Percentiles rank a stretch among this genome's conserved stretches.
phyloP scores from a whole-genome alignment of 2,113 vertebrate species.

The Hippocampus zosterae region DNA sequence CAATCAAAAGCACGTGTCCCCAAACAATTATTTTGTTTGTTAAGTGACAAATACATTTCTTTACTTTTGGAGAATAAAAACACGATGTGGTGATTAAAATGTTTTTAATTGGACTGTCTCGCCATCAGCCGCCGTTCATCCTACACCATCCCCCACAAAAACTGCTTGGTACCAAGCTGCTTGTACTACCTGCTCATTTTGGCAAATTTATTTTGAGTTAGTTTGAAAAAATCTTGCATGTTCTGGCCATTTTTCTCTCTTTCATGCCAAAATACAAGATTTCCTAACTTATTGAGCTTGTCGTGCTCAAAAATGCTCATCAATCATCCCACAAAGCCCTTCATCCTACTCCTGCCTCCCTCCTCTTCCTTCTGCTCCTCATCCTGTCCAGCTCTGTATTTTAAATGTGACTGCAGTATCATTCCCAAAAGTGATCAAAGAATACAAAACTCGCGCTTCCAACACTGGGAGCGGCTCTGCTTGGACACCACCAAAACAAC shows the following conservation, averaged over 20 bases:
- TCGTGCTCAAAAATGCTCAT: slow-evolving; percentile 52
- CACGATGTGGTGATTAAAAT: background rate
- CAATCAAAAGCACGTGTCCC: too few relatives aligned
- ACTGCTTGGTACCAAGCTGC: background rate
- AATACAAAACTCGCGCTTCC: slow-evolving; percentile 80
- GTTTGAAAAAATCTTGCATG: slow-evolving; percentile 34
- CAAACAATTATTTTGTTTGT: too few relatives aligned
- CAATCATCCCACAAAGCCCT: slow-evolving; percentile 15
- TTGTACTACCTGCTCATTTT: slow-evolving; percentile 43
- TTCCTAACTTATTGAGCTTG: slow-evolving; percentile 55
- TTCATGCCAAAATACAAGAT: slow-evolving; percentile 26
- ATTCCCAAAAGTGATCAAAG: slow-evolving; percentile 72
- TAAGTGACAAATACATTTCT: background rate
- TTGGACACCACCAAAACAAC: slow-evolving; percentile 36
- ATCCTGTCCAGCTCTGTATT: slow-evolving; percentile 56
- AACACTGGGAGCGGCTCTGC: slow-evolving; percentile 70
- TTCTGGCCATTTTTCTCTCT: slow-evolving; percentile 22
- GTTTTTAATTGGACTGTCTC: background rate
- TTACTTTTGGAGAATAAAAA: background rate
- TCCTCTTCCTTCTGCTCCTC: slow-evolving; percentile 20
- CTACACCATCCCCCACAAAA: background rate
- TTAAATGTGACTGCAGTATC: slow-evolving; percentile 72
- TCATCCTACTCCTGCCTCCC: slow-evolving; percentile 18
- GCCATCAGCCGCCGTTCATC: background rate
- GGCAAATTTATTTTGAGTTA: background rate